Base-by-base conservation (phyloP, 2,113 vertebrate species). In the Sinocyclocheilus grahami region DNA sequence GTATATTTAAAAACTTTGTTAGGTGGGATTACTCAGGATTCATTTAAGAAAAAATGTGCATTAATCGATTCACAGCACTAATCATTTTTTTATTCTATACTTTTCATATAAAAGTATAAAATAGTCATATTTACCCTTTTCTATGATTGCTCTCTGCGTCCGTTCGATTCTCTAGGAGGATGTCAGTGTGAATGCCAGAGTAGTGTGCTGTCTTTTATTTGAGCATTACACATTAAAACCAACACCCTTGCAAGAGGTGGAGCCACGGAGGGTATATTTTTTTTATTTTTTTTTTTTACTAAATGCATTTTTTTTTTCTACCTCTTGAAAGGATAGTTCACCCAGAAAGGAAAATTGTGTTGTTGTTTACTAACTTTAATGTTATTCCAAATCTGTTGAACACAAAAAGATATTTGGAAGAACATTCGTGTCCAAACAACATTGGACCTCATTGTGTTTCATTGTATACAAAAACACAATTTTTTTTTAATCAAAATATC, bases 221-320 rank as follows among this genome's bases (percentile, higher is more conserved):
- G 27, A 78, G 48, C 2, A 5, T 22, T 37, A n/a, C 30, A 33
- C 14, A 4, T 22, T 82, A 22, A 82, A 82, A 51, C n/a, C n/a
- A 69, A 82, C 60, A 53, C 80, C 42, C 46, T 67, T 33, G 6
- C 4, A 65, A 46, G 46, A 82, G 80, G 80, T n/a, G 20, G 58
- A 62, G 22, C 53, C 53, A 55, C 2, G 7, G 6, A 42, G 78
- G 6, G 5, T 62, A 6, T 58, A 22, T 53, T 58, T 37, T 53
- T 6, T 1, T 33, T 18, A 37, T 33, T n/a, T 7, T 10, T 62
- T 62, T 62, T n/a, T 11, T 24, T 24, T 12, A 16, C 16, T 1
- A 53, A 55, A 58, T 58, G 18, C 55, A 58, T 58, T 58, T 20
- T 6, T 16, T 55, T 1, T 55, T 20, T 55, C 16, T 55, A 55